Evolutionary conservation across 2,888 invertebrate species (phyloP).

Genomic region (Zaprionus lineosus): DNA sequence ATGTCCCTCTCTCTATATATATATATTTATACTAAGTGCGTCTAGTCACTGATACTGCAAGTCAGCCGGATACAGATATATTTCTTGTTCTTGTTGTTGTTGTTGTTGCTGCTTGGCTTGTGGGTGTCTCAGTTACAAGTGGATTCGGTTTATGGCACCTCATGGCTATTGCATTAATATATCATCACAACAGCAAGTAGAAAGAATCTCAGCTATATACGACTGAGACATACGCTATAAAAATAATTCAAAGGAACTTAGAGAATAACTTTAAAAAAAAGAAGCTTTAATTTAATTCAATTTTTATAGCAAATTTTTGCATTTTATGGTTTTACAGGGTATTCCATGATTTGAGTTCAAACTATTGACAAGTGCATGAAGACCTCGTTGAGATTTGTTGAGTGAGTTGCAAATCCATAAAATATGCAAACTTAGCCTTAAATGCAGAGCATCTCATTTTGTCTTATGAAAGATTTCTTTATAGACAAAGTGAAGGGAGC

Average conservation of each 20-base stretch:
- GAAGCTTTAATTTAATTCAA: too few relatives aligned
- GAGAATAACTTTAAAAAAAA: too few relatives aligned
- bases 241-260: neutral
- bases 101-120: constrained; percentile 19
- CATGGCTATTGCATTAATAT: constrained; percentile 59
- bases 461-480: constrained; percentile 23
- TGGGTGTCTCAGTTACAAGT: constrained; percentile 47
- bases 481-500: neutral
- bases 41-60: constrained; percentile 33
- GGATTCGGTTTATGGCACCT: constrained; percentile 62
- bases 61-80: constrained; percentile 25
- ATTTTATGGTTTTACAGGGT: too few relatives aligned
- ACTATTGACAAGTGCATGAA: too few relatives aligned
- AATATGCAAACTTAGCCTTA: constrained; percentile 37
- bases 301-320: too few relatives aligned
- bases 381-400: constrained; percentile 10
- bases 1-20: constrained; percentile 11
- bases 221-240: neutral
- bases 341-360: too few relatives aligned
- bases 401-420: constrained; percentile 44
- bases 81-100: constrained; percentile 1
- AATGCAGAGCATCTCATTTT: constrained; percentile 32
- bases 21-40: constrained; percentile 7
- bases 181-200: constrained; percentile 45
- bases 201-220: too few relatives aligned